phyloP scores from a whole-genome alignment of 2,797 vertebrate species.

The Epinephelus awoara region DNA sequence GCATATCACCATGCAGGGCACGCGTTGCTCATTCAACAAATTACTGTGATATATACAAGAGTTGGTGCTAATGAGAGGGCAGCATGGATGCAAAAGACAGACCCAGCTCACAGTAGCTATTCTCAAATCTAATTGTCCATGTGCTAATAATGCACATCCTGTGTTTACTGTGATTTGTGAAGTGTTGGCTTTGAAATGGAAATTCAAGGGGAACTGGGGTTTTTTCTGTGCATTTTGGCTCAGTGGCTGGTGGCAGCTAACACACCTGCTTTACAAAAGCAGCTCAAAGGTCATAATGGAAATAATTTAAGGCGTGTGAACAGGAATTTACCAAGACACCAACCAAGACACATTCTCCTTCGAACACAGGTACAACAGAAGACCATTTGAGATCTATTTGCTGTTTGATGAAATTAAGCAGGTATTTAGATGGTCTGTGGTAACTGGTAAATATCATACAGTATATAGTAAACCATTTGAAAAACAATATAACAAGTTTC shows the following conservation, averaged over 20 bases:
- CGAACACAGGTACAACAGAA: too few species aligned
- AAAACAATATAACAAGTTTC: too few species aligned
- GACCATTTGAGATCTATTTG: too few species aligned
- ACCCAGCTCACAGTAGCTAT: conserved; percentile 9
- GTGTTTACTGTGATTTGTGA: not conserved
- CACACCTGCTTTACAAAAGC: not conserved
- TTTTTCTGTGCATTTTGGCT: not conserved
- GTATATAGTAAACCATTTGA: too few species aligned
- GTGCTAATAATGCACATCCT: conserved; percentile 2
- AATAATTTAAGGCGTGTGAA: too few species aligned
- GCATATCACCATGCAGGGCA: conserved; percentile 60
- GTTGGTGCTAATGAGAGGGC: conserved; percentile 45
- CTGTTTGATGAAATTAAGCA: too few species aligned
- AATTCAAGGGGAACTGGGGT: not conserved
- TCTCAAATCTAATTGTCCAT: not conserved
- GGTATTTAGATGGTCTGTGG: not conserved
- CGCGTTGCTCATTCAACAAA: conserved; percentile 37
- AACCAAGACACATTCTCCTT: not conserved
- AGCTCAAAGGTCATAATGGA: too few species aligned
- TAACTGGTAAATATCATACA: not conserved
- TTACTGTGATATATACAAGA: conserved; percentile 37
- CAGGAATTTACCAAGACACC: too few species aligned
- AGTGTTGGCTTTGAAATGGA: conserved; percentile 1
- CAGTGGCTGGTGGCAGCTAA: not conserved
- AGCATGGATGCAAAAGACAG: conserved; percentile 37